Conservation (phyloP, 2,888 invertebrate species). For the Agapetus fuscipes region DNA sequence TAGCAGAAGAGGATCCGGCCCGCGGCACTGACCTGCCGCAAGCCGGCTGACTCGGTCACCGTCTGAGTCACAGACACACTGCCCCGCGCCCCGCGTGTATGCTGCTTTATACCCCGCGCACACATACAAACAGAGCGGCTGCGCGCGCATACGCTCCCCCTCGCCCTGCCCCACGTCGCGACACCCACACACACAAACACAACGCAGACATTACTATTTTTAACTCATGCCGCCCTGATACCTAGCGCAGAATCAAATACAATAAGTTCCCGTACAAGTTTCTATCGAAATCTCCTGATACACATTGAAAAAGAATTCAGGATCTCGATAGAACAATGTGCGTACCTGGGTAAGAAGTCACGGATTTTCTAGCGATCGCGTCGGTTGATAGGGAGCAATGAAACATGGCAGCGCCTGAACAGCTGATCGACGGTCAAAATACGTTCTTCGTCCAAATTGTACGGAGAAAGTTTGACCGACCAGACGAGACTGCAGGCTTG, state of each 20-base stretch:
- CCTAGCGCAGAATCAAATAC: slow-evolving; percentile 3
- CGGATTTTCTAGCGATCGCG: no score
- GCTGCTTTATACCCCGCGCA: background rate
- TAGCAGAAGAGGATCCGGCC: slow-evolving; percentile 3
- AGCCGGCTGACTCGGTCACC: slow-evolving; percentile 20
- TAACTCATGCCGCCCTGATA: slow-evolving; percentile 14
- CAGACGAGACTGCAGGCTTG: no score
- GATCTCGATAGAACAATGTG: no score
- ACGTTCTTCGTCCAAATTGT: no score
- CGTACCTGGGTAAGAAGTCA: no score
- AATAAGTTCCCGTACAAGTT: no score
- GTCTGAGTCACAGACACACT: slow-evolving; percentile 21
- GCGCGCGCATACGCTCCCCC: slow-evolving; percentile 3
- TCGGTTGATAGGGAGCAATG: no score
- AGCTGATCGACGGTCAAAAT: no score
- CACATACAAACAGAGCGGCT: background rate
- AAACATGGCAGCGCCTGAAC: no score
- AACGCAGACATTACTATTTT: slow-evolving; percentile 8
- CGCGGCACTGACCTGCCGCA: slow-evolving; percentile 21
- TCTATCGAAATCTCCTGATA: no score
- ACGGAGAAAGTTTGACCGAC: no score
- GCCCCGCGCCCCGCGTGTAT: slow-evolving; percentile 10
- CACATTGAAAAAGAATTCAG: no score
- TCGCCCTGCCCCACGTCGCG: background rate
- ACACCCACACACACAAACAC: slow-evolving; percentile 1